These are phyloP conservation scores for Orchesellides sinensis DNA, from an alignment of 2,888 invertebrate species.

Conservation along the genomic window DNA sequence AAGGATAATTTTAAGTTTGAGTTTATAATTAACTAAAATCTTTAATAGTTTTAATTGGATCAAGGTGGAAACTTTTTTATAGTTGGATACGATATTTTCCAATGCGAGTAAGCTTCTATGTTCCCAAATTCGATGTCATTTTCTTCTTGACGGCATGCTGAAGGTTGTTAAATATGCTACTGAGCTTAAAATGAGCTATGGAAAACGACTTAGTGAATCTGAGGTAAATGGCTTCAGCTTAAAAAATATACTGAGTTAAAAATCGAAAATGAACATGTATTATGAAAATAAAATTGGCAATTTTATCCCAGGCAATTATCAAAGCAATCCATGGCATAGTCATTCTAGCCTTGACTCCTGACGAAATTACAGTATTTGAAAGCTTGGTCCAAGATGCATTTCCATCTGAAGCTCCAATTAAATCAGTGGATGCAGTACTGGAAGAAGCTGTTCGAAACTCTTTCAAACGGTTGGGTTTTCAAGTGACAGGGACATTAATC, in stretches of 20 bases:
- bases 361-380: neutral
- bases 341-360: neutral
- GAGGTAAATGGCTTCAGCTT: too few relatives aligned
- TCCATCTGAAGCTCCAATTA: neutral
- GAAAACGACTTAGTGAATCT: slow-evolving; percentile 12
- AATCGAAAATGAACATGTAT: neutral
- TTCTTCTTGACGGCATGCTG: slow-evolving; percentile 18
- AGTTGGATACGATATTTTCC: slow-evolving; percentile 14
- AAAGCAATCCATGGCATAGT: slow-evolving; percentile 23
- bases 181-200: neutral
- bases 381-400: slow-evolving; percentile 9
- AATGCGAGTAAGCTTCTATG: neutral
- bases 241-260: too few relatives aligned
- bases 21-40: too few relatives aligned
- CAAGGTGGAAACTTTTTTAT: neutral
- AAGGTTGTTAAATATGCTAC: neutral
- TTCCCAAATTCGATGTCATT: neutral
- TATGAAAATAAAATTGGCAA: neutral
- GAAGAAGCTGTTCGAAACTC: slow-evolving; percentile 13
- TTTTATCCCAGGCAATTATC: neutral
- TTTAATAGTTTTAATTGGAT: neutral
- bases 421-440: neutral
- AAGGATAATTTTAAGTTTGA: neutral
- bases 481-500: slow-evolving; percentile 12
- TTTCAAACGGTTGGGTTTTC: neutral